Percentiles rank a stretch among this genome's conserved stretches.
These are phyloP conservation scores for Stegostoma tigrinum DNA, from an alignment of 2,113 vertebrate species.

Conservation along the genomic window DNA sequence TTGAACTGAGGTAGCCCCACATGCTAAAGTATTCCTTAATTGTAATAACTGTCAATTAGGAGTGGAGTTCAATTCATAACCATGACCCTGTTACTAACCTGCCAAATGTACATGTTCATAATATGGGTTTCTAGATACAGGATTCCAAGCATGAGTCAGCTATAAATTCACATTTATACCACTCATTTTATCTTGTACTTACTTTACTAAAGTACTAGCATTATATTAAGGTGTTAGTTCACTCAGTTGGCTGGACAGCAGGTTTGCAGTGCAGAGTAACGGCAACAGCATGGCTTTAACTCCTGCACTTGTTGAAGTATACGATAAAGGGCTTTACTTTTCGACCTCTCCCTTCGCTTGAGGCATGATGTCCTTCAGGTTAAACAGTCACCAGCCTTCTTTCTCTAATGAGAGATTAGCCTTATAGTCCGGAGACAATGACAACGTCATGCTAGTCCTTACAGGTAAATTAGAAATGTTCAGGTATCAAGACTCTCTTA, in stretches of 20 bases:
- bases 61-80: not conserved
- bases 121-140: not conserved
- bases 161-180: not conserved
- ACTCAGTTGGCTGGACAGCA: too few relatives aligned
- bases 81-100: not conserved
- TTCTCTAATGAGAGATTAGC: too few relatives aligned
- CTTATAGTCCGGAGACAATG: too few relatives aligned
- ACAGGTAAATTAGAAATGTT: not conserved
- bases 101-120: not conserved
- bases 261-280: too few relatives aligned
- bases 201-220: not conserved
- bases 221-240: not conserved
- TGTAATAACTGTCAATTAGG: not conserved
- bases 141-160: not conserved
- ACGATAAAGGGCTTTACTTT: too few relatives aligned
- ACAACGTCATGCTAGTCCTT: too few relatives aligned
- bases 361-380: too few relatives aligned
- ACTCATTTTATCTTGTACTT: not conserved
- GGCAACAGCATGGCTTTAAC: too few relatives aligned
- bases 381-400: too few relatives aligned
- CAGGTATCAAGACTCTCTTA: not conserved
- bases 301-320: too few relatives aligned
- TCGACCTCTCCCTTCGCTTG: too few relatives aligned
- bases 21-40: not conserved
- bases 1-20: not conserved